A percentile compares a stretch with the other conserved stretches of the same genome.
These are phyloP conservation scores for Eretmocerus hayati DNA, from an alignment of 2,888 invertebrate species.

Conservation along the genomic window DNA sequence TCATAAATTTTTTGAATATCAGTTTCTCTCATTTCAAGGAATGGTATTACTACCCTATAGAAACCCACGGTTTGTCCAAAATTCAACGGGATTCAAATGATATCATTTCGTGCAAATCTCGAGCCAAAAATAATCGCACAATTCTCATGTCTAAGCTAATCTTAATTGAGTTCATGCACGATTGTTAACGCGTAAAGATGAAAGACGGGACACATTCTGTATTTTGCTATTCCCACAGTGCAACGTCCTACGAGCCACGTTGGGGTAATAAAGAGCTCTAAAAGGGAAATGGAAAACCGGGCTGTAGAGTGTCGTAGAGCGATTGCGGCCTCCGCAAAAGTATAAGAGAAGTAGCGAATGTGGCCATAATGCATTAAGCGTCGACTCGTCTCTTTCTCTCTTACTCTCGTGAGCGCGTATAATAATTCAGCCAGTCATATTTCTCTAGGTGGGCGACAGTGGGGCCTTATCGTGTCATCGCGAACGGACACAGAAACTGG, in stretches of 20 bases:
- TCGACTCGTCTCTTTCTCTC: conserved; percentile 1
- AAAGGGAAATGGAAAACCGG: conserved; percentile 10
- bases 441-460: conserved; percentile 16
- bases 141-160: too few relatives aligned
- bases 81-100: too few relatives aligned
- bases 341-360: neutral
- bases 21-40: too few relatives aligned
- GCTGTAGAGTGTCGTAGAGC: neutral
- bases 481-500: neutral
- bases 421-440: conserved; percentile 22
- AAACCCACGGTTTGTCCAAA: too few relatives aligned
- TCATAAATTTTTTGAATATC: too few relatives aligned
- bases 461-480: conserved; percentile 21
- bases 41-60: too few relatives aligned
- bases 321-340: too few relatives aligned
- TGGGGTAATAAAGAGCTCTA: conserved; percentile 8
- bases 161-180: conserved; percentile 7
- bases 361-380: neutral
- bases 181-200: conserved; percentile 1
- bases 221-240: too few relatives aligned
- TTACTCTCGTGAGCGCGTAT: conserved; percentile 11
- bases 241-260: too few relatives aligned
- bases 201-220: neutral
- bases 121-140: too few relatives aligned
- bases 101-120: too few relatives aligned